A percentile compares a stretch with the other conserved stretches of the same genome.
phyloP scores from a whole-genome alignment of 2,113 vertebrate genomes.

The Hemicordylus capensis region DNA sequence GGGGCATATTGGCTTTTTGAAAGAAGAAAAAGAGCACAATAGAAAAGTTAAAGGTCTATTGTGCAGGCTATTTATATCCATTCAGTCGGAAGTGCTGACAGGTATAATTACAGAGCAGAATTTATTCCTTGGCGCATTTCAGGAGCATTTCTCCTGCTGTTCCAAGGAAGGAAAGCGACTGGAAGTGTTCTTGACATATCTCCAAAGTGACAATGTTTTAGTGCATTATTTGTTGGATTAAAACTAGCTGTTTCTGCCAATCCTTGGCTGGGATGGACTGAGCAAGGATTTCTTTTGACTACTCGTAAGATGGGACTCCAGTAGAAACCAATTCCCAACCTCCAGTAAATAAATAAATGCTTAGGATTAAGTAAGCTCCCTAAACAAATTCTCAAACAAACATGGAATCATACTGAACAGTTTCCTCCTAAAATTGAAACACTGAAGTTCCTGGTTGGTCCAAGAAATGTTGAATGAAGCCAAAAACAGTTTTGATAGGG shows the following conservation, averaged over 20 bases:
- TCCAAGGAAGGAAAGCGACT: slow-evolving; percentile 76
- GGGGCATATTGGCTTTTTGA: slow-evolving; percentile 39
- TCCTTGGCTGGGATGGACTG: slow-evolving; percentile 1
- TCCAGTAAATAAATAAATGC: not conserved
- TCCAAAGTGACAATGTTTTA: slow-evolving; percentile 65
- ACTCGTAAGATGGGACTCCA: not conserved
- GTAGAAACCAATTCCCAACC: not conserved
- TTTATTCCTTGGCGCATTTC: slow-evolving; percentile 77
- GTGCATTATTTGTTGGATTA: slow-evolving; percentile 66
- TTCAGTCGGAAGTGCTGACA: slow-evolving; percentile 78
- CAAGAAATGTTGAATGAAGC: not conserved
- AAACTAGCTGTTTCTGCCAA: slow-evolving; percentile 49
- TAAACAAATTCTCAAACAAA: not conserved
- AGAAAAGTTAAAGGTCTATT: slow-evolving; percentile 63
- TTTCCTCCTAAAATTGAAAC: too few relatives aligned
- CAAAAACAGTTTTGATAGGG: not conserved
- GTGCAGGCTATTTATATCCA: slow-evolving; percentile 80
- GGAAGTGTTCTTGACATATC: slow-evolving; percentile 75
- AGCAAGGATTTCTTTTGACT: not conserved
- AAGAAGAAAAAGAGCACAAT: slow-evolving; percentile 32
- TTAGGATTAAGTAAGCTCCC: too few relatives aligned
- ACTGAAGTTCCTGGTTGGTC: not conserved
- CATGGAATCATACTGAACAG: not conserved
- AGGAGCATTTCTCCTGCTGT: slow-evolving; percentile 77
- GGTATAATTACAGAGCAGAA: slow-evolving; percentile 83